Base-by-base conservation (phyloP, 2,113 vertebrate species). In the Lontra canadensis region DNA sequence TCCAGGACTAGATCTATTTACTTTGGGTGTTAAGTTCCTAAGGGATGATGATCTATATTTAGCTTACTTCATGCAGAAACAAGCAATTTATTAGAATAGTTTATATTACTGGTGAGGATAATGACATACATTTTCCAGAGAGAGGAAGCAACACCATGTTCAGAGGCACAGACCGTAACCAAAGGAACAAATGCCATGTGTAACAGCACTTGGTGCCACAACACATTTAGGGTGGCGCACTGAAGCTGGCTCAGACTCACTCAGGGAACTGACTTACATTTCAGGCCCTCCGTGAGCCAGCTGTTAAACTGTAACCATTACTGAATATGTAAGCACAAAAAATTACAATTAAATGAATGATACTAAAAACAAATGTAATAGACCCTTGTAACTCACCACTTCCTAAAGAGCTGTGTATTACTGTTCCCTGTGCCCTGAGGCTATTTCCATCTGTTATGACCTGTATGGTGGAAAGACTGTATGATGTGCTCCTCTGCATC, bases 311-410 rank as follows among this genome's bases (percentile, higher is more conserved):
- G 44, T 29, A 85, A 7, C 36, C 67, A 87, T 57, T 67, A 86
- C 23, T 78, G 36, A 94, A 85, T 25, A 95, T n/a, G 42, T 71
- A 67, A 86, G 82, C 47, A 79, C 52, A 65, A 73, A 82, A 96
- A 84, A 79, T 88, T 73, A 94, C 0, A 85, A 92, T 90, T 79
- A 93, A 73, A 31, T 94, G 25, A 67, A 96, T 84, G 74, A 71
- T 10, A 4, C 76, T 96, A 84, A 83, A 96, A 96, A 36, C 55
- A 96, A 94, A 86, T 55, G 14, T 44, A 96, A 47, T 67, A 86
- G 87, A 67, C 59, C 67, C 69, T 94, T 59, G 47, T 74, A 82
- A 89, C 44, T 74, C 57, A 92, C 47, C 17, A 83, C 17, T 79
- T 94, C 7, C 79, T 90, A 55, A 74, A 73, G 78, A 74, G 31